Base-by-base conservation (phyloP, 2,113 vertebrate species). In the Plecturocebus donacophilus region DNA sequence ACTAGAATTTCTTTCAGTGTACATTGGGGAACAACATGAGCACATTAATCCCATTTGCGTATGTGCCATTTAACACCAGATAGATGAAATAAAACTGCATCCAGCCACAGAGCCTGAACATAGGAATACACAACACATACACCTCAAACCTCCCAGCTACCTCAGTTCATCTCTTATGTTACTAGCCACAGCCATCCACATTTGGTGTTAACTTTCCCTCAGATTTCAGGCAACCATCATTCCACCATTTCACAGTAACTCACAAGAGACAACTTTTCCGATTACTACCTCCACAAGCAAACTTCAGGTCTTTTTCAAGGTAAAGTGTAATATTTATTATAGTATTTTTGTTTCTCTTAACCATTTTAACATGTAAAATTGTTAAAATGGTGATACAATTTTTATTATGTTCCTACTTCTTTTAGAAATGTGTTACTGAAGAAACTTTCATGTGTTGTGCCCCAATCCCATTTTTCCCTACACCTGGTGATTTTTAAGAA, bases 341-440 rank as follows among this genome's bases (percentile, higher is more conserved):
- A 40, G 83, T 58, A 70, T n/a, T 64, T 70, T 13, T 54, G 32
- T 73, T 91, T 66, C 70, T 73, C 40, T 90, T 49, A 91, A 75
- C 11, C 38, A 82, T 79, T 95, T 88, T 79, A 92, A 89, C 42
- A 88, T 73, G 45, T 45, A 92, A 73, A 93, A 80, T 13, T 80
- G 19, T 54, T 45, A 92, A 73, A 93, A 85, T 1, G 54, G 13
- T 54, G 6, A 23, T 61, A 76, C 5, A 2, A 30, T 64, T 94
- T 88, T 92, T 79, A 71, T 77, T 61, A 52, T 49, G 35, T 91
- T 49, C 23, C 66, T n/a, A 73, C 5, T 17, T 85, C 79, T 77
- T 35, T 49, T 30, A 61, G 71, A 64, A 45, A 75, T 23, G 89
- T 76, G 87, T 76, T 92, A 38, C 56, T 58, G 52, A 73, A 35